Base-by-base conservation (phyloP, 2,888 invertebrate species). In the Andricus curvator region DNA sequence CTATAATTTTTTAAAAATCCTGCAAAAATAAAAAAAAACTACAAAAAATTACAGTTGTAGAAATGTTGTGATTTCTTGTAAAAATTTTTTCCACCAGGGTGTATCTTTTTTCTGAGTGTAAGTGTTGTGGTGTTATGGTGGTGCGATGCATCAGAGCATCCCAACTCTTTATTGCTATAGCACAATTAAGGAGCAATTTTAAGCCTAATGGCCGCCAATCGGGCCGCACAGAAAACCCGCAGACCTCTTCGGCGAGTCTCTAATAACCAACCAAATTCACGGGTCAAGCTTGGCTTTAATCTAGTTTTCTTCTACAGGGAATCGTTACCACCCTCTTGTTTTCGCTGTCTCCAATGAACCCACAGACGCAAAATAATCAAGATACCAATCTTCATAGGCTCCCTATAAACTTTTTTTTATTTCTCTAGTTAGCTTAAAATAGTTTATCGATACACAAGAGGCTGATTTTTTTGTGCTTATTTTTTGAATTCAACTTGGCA, bases 111-210 rank as follows among this genome's bases (percentile, higher is more conserved):
- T 9, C 8, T 1, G 0, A 37, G 8, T 8, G 1, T 8, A 8
- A 37, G 37, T 37, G 37, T 37, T 37, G 8, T 9, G 37, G 37
- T 86, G 81, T 84, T 78, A 66, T 76, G 83, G 83, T 81, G 82
- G 87, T 86, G 84, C 87, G 90, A 89, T 90, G 89, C 90, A 90
- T 91, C 90, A 90, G 89, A 89, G 87, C 88, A 89, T 85, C 89
- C 90, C 85, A 87, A 88, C 90, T 92, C 91, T 91, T 92, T 91
- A 92, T 89, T 87, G 87, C 88, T 88, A 86, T 88, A 86, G 86
- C 90, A 90, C 91, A 91, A 92, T 92, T 91, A 91, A 92, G 91
- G 89, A 89, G 90, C 90, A 92, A 91, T 92, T 91, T 91, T 86
- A 86, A 86, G 85, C 88, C 89, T 92, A 91, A 92, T 91, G 90